Base-by-base conservation (phyloP, 2,797 vertebrate species). In the Sus cebifrons region DNA sequence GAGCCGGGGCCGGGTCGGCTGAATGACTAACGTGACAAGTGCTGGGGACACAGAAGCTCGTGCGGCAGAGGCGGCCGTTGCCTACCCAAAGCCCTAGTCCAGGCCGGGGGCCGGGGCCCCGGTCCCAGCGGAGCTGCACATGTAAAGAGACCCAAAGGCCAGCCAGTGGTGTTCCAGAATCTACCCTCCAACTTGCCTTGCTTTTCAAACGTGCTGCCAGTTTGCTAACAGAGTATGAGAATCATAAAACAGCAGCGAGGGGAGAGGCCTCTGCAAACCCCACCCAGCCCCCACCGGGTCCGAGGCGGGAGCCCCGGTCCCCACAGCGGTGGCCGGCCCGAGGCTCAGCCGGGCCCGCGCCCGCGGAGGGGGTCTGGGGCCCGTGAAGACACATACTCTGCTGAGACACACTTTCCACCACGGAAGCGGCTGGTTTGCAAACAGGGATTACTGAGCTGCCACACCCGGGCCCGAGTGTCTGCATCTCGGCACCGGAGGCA, bases 151-250 rank as follows among this genome's bases (percentile, higher is more conserved):
- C 12, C 1, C 0, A 1, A 16, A 9, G 65, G 10, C 25, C 29
- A 52, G 5, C 13, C 6, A 6, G 5, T 0, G 5, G 2, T 0
- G 1, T 36, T 15, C 54, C 17, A 6, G 27, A 23, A 20, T 2
- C 16, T 5, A 16, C 6, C 11, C 18, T n/a, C 91, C 5, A 1
- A 1, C 13, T 2, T 3, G 12, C 8, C 6, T 4, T 4, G 8
- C 15, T 2, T 3, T 6, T 36, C 44, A 12, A 12, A 5, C 2
- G 6, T 36, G 29, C n/a, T 60, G 1, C 1, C 0, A 62, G 36
- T 25, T 21, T 0, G 8, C 8, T 21, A 15, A 25, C 15, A 58
- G 60, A 52, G 84, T 2, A 15, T 29, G 0, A 67, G 65, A 60
- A 7, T 49, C 4, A 14, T 4, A 10, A 92, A n/a, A 2, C 5